Evolutionary conservation across 2,113 vertebrate genomes (phyloP), one percentile per base, ranked within the genome.

Genomic region (Megaceryle torquata): DNA sequence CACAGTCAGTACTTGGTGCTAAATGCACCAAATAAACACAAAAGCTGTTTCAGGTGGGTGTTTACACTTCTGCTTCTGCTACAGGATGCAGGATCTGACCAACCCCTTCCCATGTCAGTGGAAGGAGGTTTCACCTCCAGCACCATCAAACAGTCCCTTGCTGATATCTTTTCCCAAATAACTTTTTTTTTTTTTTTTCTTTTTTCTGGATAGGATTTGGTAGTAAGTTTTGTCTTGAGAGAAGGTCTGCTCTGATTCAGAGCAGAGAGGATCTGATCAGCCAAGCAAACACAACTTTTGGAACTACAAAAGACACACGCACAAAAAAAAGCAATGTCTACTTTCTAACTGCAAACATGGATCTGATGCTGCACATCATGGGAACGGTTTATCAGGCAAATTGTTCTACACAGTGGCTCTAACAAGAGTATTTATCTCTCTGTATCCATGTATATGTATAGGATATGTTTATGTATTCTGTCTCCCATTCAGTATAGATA

Each of bases 81-180:
- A n/a, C 76, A 51, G 21, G 6, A 13, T 4, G 3, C 29, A 48
- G 41, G 41, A 87, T 53, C 35, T 0, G 0, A 35, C 20, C n/a
- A 39, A 57, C 37, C 22, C 13, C 5, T 68, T 70, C 43, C 24
- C 15, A 11, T 17, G 35, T 50, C 16, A 31, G 11, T 5, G 19
- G 31, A 81, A 63, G 35, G 2, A 75, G 4, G 8, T 39, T 63
- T 72, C 14, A 13, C 8, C 25, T 75, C 33, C 56, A 83, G 33
- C 43, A 70, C 11, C 43, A 61, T 15, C 46, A 21, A 84, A 22
- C 10, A 74, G 29, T 9, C 10, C 5, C 6, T 70, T 60, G 29
- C 10, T 67, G 8, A 13, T 29, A 3, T 33, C 43, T 84, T 95
- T 51, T 11, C 63, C 20, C 20, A 53, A 29, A 59, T 28, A 67